Evolutionary conservation across 1,140 invertebrate genomes (phyloP).

Genomic region (Conus ventricosus): DNA sequence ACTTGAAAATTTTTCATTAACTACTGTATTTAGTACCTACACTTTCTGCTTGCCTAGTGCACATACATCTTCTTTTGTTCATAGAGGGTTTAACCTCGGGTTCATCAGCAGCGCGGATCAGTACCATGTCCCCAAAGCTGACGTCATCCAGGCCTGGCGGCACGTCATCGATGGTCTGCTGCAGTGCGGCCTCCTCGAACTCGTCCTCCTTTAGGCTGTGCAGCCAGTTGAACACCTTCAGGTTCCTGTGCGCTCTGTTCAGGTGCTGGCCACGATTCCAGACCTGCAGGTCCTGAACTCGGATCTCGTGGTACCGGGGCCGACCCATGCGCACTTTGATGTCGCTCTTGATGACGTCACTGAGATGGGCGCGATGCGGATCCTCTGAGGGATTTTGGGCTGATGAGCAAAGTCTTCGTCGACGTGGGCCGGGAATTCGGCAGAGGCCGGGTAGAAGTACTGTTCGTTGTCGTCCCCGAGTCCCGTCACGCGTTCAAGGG

Average conservation of each 20-base stretch:
- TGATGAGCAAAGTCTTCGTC: slow-evolving; percentile 53
- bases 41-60: background rate
- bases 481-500: slow-evolving; percentile 59
- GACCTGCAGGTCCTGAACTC: slow-evolving; percentile 51
- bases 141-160: slow-evolving; percentile 33
- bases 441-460: slow-evolving; percentile 38
- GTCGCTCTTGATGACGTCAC: slow-evolving; percentile 61
- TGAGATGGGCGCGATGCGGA: slow-evolving; percentile 66
- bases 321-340: slow-evolving; percentile 65
- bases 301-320: slow-evolving; percentile 65
- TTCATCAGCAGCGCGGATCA: slow-evolving; percentile 61
- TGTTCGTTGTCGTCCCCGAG: slow-evolving; percentile 57
- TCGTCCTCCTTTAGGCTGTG: slow-evolving; percentile 59
- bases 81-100: slow-evolving; percentile 60
- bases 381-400: slow-evolving; percentile 58
- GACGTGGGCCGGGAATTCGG: slow-evolving; percentile 54
- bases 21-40: too few relatives aligned
- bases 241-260: slow-evolving; percentile 58
- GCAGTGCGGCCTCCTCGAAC: slow-evolving; percentile 46
- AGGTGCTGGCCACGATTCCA: slow-evolving; percentile 61
- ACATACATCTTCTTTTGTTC: slow-evolving; percentile 30
- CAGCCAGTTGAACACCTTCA: slow-evolving; percentile 69
- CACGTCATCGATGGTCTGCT: slow-evolving; percentile 45
- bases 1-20: too few relatives aligned
- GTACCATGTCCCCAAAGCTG: slow-evolving; percentile 42